A percentile compares a stretch with the other conserved stretches of the same genome.
Evolutionary conservation across 2,888 invertebrate species (phyloP).

Genomic region (Phaedon cochleariae): DNA sequence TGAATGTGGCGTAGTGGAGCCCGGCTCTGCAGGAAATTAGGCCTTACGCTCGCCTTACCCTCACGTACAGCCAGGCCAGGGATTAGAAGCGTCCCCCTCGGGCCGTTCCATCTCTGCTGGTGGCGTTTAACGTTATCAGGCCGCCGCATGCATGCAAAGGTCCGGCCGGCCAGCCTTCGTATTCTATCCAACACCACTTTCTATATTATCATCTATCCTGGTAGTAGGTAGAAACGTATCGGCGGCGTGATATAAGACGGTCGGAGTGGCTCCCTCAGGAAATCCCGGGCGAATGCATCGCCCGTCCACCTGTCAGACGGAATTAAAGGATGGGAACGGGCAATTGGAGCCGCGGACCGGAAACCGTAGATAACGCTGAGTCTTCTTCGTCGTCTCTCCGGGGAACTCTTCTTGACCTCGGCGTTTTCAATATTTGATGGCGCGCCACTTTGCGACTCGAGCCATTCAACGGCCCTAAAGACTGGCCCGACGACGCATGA

Average conservation of each 20-base stretch:
- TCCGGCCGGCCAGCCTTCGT: constrained; percentile 68
- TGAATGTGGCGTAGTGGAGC: constrained; percentile 18
- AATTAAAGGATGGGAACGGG: constrained; percentile 67
- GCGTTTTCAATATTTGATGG: constrained; percentile 60
- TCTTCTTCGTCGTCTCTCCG: constrained; percentile 52
- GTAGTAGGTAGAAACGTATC: constrained; percentile 57
- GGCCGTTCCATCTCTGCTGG: constrained; percentile 52
- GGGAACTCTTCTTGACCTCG: constrained; percentile 56
- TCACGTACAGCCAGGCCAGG: constrained; percentile 48
- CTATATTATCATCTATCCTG: constrained; percentile 32
- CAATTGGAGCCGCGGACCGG: constrained; percentile 54
- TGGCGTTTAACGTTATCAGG: constrained; percentile 55
- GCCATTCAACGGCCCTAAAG: constrained; percentile 52
- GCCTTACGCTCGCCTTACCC: constrained; percentile 35
- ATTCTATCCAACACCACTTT: constrained; percentile 44
- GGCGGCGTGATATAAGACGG: constrained; percentile 57
- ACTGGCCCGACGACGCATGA: constrained; percentile 55
- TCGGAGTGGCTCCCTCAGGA: constrained; percentile 58
- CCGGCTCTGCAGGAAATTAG: constrained; percentile 35
- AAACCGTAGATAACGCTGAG: constrained; percentile 60
- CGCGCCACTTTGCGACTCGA: constrained; percentile 43
- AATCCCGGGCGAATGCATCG: constrained; percentile 53
- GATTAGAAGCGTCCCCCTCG: constrained; percentile 51
- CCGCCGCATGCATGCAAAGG: constrained; percentile 62
- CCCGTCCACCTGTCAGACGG: constrained; percentile 66